phyloP scores from a whole-genome alignment of 2,888 invertebrate genomes.

The Leucoptera coffeella region DNA sequence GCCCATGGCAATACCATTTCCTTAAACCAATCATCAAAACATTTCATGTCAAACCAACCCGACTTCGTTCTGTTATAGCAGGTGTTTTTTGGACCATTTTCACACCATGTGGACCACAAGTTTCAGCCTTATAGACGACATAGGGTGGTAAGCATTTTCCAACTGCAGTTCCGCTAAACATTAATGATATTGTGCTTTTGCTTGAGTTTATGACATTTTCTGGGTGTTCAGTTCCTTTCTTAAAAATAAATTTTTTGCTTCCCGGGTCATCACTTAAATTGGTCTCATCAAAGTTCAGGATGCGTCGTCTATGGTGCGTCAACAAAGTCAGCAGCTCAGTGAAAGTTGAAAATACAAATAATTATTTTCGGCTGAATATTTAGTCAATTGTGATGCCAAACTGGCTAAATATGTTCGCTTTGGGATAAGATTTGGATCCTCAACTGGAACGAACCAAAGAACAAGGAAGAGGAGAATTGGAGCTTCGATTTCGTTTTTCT shows the following conservation, averaged over 20 bases:
- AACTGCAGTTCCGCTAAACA: slow-evolving; percentile 15
- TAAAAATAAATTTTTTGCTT: slow-evolving; percentile 10
- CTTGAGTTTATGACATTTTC: slow-evolving; percentile 12
- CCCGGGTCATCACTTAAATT: slow-evolving; percentile 17
- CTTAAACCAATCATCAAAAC: slow-evolving; percentile 2
- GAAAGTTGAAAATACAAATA: no score
- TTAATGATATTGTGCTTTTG: slow-evolving; percentile 12
- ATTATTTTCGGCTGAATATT: no score
- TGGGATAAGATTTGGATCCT: no score
- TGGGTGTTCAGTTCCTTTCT: slow-evolving; percentile 14
- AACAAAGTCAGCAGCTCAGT: no score
- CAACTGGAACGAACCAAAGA: no score
- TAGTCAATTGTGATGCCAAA: no score
- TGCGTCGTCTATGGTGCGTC: no score
- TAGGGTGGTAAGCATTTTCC: slow-evolving; percentile 16
- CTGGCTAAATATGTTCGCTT: no score
- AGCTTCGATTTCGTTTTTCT: no score
- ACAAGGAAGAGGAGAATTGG: no score
- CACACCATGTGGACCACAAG: slow-evolving; percentile 5
- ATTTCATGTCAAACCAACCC: slow-evolving; percentile 1
- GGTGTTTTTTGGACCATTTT: no score
- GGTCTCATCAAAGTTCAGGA: slow-evolving; percentile 17
- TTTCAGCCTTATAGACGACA: slow-evolving; percentile 12
- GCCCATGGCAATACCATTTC: slow-evolving; percentile 1
- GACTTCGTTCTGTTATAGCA: slow-evolving; percentile 1